A percentile compares a stretch with the other conserved stretches of the same genome.
phyloP scores from a whole-genome alignment of 2,888 invertebrate genomes.

The Nomada hirtipes region DNA sequence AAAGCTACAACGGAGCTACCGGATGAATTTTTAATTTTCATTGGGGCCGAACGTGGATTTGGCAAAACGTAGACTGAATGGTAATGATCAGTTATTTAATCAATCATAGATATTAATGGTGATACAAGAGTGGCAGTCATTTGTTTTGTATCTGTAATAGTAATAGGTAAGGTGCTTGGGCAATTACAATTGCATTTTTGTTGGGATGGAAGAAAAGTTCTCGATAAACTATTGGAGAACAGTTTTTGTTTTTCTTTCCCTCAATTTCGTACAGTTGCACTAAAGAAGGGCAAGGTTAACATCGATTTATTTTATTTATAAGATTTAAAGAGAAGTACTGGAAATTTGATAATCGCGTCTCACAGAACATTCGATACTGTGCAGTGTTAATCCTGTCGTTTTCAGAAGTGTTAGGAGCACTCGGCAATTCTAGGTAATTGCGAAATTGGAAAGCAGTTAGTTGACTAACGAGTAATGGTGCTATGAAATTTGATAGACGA shows the following conservation, averaged over 20 bases:
- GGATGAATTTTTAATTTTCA: neutral
- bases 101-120: neutral
- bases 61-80: neutral
- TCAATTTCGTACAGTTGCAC: too few species aligned
- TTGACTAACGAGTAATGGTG: constrained; percentile 4
- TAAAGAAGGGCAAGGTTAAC: too few species aligned
- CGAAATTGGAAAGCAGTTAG: constrained; percentile 31
- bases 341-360: neutral
- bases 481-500: constrained; percentile 32
- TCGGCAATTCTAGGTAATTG: constrained; percentile 14
- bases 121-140: too few species aligned
- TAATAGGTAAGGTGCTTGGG: too few species aligned
- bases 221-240: too few species aligned
- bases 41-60: neutral
- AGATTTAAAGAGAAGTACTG: too few species aligned
- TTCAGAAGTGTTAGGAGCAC: neutral
- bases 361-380: neutral
- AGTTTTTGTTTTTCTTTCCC: too few species aligned
- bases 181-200: too few species aligned
- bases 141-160: too few species aligned
- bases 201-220: too few species aligned
- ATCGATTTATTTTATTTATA: too few species aligned
- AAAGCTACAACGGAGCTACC: neutral
- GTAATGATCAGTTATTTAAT: neutral
- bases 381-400: neutral